These are phyloP conservation scores for Sceloporus undulatus DNA, from an alignment of 2,113 vertebrate species.

Conservation along the genomic window DNA sequence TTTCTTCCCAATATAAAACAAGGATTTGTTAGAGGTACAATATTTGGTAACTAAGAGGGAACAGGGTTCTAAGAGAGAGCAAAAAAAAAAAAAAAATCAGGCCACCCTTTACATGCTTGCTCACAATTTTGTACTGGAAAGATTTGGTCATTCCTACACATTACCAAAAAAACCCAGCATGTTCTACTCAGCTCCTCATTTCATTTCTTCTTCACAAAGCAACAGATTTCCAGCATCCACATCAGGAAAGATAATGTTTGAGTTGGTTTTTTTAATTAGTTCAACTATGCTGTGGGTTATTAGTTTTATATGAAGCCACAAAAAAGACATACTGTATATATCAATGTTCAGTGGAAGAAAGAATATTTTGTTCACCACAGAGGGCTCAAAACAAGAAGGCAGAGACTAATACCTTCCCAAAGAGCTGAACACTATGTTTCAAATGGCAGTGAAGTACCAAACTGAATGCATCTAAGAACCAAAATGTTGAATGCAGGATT, in stretches of 20 bases:
- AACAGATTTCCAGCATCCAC: slow-evolving; percentile 43
- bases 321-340: neutral
- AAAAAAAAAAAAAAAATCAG: neutral
- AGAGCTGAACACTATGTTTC: slow-evolving; percentile 20
- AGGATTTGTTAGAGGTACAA: neutral
- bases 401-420: rapidly evolving
- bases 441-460: slow-evolving; percentile 2
- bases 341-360: neutral
- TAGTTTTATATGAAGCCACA: neutral
- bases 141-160: neutral
- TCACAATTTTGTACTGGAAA: neutral
- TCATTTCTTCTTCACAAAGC: slow-evolving; percentile 47
- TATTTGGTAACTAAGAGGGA: no score
- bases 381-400: slow-evolving; percentile 1
- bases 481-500: neutral
- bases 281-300: neutral
- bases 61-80: neutral
- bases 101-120: neutral
- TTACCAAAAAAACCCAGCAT: slow-evolving; percentile 15
- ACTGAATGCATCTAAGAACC: no score
- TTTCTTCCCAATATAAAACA: slow-evolving; percentile 37
- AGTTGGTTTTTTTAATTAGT: neutral
- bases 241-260: neutral
- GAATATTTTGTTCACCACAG: slow-evolving; percentile 12
- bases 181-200: neutral